These are phyloP conservation scores for Lasioglossum lativentre DNA, from an alignment of 2,888 invertebrate genomes.

Conservation along the genomic window DNA sequence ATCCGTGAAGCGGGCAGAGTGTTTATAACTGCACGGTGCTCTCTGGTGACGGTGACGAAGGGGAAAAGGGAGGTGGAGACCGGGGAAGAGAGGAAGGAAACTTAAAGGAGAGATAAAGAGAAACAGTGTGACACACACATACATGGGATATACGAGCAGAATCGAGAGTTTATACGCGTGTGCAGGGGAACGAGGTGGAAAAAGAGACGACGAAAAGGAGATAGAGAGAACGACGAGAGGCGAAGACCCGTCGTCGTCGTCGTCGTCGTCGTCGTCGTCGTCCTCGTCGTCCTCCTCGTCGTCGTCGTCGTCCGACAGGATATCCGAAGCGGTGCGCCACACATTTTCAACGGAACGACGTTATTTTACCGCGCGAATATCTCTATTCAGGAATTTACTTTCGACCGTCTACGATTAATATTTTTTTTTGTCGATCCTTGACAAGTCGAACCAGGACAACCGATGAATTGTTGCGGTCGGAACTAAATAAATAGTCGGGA, in stretches of 20 bases:
- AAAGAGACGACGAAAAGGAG: constrained; percentile 3
- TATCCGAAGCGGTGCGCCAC: constrained; percentile 62
- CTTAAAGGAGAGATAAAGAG: constrained; percentile 47
- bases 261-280: no score
- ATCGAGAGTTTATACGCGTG: constrained; percentile 27
- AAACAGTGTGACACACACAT: background rate
- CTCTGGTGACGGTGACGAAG: constrained; percentile 71
- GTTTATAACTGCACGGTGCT: constrained; percentile 74
- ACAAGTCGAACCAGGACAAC: constrained; percentile 2
- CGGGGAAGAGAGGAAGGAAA: constrained; percentile 48
- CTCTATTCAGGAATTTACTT: constrained; percentile 9
- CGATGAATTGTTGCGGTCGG: constrained; percentile 5
- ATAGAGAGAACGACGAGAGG: constrained; percentile 30
- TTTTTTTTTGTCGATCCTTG: background rate
- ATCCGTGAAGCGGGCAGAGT: constrained; percentile 73
- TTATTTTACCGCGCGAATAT: constrained; percentile 54
- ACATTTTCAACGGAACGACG: constrained; percentile 52
- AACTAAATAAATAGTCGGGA: constrained; percentile 12
- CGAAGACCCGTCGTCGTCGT: constrained; percentile 30
- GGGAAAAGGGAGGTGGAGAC: constrained; percentile 58
- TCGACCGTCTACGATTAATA: background rate
- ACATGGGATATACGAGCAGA: constrained; percentile 14
- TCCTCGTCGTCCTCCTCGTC: background rate
- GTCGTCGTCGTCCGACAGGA: constrained; percentile 42
- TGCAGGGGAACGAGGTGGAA: constrained; percentile 17